Percentiles rank a stretch among this genome's conserved stretches.
Evolutionary conservation across 2,113 vertebrate genomes (phyloP).

Genomic region (Hydropotes inermis): DNA sequence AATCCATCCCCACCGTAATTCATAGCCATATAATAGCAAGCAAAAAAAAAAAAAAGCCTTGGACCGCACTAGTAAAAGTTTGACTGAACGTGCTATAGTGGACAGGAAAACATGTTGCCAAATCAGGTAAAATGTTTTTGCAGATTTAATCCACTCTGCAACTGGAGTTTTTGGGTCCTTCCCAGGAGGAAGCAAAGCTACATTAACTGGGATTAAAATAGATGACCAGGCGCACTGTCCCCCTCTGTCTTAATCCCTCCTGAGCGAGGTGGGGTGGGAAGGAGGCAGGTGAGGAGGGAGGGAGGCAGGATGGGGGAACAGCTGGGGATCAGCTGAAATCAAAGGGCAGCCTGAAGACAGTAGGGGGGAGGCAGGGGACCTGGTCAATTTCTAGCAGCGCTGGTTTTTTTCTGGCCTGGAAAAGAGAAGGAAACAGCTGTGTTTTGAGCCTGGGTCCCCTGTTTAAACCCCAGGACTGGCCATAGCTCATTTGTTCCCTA

Average conservation of each 20-base stretch:
- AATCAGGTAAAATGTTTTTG: background rate
- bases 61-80: accelerated
- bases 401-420: background rate
- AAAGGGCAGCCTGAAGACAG: constrained; percentile 2
- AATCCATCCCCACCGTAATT: background rate
- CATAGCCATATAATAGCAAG: background rate
- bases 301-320: background rate
- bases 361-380: background rate
- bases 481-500: constrained; percentile 50
- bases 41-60: background rate
- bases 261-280: background rate
- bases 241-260: background rate
- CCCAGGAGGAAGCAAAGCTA: background rate
- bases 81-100: background rate
- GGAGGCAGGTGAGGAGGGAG: background rate
- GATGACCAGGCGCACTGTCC: background rate
- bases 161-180: background rate
- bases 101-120: background rate
- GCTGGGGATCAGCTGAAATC: constrained; percentile 12
- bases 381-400: background rate
- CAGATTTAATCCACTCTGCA: background rate
- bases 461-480: constrained; percentile 2
- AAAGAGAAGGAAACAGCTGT: constrained; percentile 42
- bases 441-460: background rate
- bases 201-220: background rate